Percentiles rank a stretch among this genome's conserved stretches.
phyloP scores from a whole-genome alignment of 2,888 invertebrate species.

The Ophion costatus region DNA sequence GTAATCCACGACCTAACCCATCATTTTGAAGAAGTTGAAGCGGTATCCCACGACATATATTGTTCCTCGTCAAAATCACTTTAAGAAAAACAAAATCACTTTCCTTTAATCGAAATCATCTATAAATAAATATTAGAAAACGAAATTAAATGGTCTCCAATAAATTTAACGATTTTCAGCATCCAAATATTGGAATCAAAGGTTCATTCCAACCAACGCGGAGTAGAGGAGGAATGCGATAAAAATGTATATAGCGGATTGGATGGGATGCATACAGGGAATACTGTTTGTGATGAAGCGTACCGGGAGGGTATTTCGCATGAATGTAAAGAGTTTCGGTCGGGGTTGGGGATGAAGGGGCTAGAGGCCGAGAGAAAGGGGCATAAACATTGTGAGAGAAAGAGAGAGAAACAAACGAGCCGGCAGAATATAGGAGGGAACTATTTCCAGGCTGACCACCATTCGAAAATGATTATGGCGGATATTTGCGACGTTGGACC shows the following conservation, averaged over 20 bases:
- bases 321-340: slow-evolving; percentile 64
- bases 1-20: too few relatives aligned
- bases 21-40: too few relatives aligned
- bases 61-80: too few relatives aligned
- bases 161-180: slow-evolving; percentile 22
- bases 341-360: slow-evolving; percentile 6
- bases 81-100: too few relatives aligned
- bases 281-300: slow-evolving; percentile 51
- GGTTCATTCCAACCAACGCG: slow-evolving; percentile 31
- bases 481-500: slow-evolving; percentile 40
- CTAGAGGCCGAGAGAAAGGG: neutral
- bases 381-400: neutral
- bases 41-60: too few relatives aligned
- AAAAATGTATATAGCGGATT: slow-evolving; percentile 21
- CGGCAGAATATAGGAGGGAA: slow-evolving; percentile 40
- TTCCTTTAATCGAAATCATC: too few relatives aligned
- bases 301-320: slow-evolving; percentile 49
- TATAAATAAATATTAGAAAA: neutral
- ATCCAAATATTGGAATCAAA: slow-evolving; percentile 57
- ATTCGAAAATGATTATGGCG: slow-evolving; percentile 70
- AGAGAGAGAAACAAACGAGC: slow-evolving; percentile 28
- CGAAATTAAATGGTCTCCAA: slow-evolving; percentile 14
- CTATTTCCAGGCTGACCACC: slow-evolving; percentile 66
- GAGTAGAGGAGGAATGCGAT: slow-evolving; percentile 32
- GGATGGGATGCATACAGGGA: slow-evolving; percentile 17